These are phyloP conservation scores for Desmophyllum pertusum DNA, from an alignment of 92 coral and sea anemone genomes.

Conservation along the genomic window DNA sequence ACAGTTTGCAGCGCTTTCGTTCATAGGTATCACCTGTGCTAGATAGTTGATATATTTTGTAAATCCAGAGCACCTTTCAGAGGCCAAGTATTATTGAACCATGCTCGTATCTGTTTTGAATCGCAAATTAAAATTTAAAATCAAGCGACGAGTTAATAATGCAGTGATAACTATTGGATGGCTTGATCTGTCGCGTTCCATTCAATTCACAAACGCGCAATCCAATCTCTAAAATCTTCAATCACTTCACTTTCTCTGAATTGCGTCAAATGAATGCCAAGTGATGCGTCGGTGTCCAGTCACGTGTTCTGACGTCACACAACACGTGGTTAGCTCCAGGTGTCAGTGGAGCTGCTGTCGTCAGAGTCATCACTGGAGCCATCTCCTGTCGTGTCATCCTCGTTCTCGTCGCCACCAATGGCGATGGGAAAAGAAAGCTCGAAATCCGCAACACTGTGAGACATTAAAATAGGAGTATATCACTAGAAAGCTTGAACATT, in stretches of 20 bases:
- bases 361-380: slow-evolving; percentile 62
- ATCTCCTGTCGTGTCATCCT: slow-evolving; percentile 81
- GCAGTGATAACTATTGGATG: not conserved
- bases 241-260: not conserved
- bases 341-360: slow-evolving; percentile 36
- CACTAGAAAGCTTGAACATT: too few relatives aligned
- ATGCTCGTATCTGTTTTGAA: not conserved
- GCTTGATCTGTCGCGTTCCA: not conserved
- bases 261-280: not conserved
- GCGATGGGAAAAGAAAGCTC: slow-evolving; percentile 47
- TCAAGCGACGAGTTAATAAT: not conserved
- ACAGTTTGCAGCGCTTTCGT: not conserved
- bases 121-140: not conserved
- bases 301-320: not conserved
- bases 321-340: slow-evolving; percentile 12
- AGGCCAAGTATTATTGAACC: not conserved
- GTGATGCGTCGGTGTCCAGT: not conserved
- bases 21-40: not conserved
- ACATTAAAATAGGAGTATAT: too few relatives aligned
- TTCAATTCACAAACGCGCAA: too few relatives aligned
- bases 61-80: not conserved
- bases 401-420: slow-evolving; percentile 68
- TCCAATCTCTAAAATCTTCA: not conserved
- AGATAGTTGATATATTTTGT: not conserved
- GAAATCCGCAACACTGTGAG: slow-evolving; percentile 25